A percentile compares a stretch with the other conserved stretches of the same genome.
Evolutionary conservation across 1,140 invertebrate genomes (phyloP).

Genomic region (Lethrus apterus): DNA sequence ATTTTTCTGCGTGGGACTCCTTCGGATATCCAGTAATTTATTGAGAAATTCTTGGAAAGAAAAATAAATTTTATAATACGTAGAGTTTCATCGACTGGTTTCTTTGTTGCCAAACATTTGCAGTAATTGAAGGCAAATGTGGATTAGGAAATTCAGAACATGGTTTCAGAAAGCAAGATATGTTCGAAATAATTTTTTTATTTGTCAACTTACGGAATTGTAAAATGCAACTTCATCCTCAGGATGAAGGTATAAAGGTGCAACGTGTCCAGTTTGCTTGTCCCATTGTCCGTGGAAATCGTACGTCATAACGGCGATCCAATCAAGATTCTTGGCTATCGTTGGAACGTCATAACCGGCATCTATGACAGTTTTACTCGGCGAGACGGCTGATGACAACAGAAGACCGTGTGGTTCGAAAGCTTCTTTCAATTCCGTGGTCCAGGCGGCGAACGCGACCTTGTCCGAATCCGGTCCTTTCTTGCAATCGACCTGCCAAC

Average conservation of each 20-base stretch:
- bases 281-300: slow-evolving; percentile 84
- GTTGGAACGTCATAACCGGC: slow-evolving; percentile 72
- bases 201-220: slow-evolving; percentile 49
- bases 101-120: too few species aligned
- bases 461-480: slow-evolving; percentile 79
- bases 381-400: slow-evolving; percentile 77
- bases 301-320: slow-evolving; percentile 78
- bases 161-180: too few species aligned
- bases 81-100: too few species aligned
- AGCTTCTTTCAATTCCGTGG: slow-evolving; percentile 64
- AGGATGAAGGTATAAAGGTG: slow-evolving; percentile 72
- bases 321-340: slow-evolving; percentile 69
- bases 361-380: slow-evolving; percentile 81
- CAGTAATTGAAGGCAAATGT: too few species aligned
- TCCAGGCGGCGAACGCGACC: slow-evolving; percentile 61
- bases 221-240: slow-evolving; percentile 67
- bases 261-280: slow-evolving; percentile 75
- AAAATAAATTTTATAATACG: slow-evolving; percentile 32
- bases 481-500: slow-evolving; percentile 79
- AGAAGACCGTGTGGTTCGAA: slow-evolving; percentile 67
- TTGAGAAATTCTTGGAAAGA: slow-evolving; percentile 67
- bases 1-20: slow-evolving; percentile 73
- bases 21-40: slow-evolving; percentile 81
- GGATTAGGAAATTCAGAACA: too few species aligned
- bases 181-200: too few species aligned